Percentiles rank a stretch among this genome's conserved stretches.
Conservation (phyloP, 1,140 invertebrate species). For the Penaeus japonicus region DNA sequence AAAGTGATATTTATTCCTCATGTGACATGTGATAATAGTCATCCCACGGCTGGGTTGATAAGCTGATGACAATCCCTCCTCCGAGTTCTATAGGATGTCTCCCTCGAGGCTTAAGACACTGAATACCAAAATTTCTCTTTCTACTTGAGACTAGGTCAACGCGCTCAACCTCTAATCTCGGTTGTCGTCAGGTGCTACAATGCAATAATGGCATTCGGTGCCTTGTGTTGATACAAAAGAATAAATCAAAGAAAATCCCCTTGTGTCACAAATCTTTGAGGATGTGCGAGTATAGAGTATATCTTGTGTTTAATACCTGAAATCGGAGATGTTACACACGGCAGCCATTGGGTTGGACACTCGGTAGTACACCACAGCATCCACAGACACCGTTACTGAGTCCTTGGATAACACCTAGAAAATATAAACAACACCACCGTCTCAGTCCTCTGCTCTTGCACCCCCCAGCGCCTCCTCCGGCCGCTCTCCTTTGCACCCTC, state of each 20-base stretch:
- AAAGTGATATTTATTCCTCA: too few relatives aligned
- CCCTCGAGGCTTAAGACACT: too few relatives aligned
- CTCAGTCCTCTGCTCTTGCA: conserved; percentile 36
- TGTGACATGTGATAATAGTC: too few relatives aligned
- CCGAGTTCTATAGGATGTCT: too few relatives aligned
- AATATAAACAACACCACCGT: conserved; percentile 53
- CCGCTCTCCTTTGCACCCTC: not conserved
- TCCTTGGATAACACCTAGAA: conserved; percentile 70
- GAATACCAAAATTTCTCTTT: too few relatives aligned
- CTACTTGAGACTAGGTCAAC: too few relatives aligned
- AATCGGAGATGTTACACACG: conserved; percentile 61
- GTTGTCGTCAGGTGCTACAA: too few relatives aligned
- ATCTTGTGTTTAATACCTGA: conserved; percentile 46
- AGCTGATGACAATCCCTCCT: too few relatives aligned
- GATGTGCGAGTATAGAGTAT: conserved; percentile 28
- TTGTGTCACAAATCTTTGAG: conserved; percentile 24
- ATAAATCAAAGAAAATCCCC: not conserved
- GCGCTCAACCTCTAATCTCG: too few relatives aligned
- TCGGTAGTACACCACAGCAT: conserved; percentile 69
- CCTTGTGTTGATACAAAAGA: too few relatives aligned
- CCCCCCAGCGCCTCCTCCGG: not conserved
- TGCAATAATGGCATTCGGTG: too few relatives aligned
- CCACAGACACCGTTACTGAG: conserved; percentile 64
- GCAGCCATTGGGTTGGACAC: conserved; percentile 68
- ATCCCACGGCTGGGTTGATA: too few relatives aligned